These are phyloP conservation scores for Cyanoderma ruficeps DNA, from an alignment of 2,113 vertebrate genomes.

Conservation along the genomic window DNA sequence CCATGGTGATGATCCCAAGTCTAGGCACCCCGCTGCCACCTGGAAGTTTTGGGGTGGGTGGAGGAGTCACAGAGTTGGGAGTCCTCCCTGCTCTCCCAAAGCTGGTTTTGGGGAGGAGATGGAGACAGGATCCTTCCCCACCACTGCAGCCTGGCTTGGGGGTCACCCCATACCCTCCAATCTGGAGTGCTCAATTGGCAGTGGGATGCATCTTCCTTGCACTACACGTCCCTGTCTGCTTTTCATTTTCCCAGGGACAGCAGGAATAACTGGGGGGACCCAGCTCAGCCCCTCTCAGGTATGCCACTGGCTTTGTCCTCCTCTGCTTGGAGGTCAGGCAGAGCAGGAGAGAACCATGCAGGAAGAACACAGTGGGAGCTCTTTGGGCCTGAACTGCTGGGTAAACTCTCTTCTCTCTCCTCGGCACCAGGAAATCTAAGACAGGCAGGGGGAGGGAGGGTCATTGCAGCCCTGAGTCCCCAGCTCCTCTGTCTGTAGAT, in stretches of 20 bases:
- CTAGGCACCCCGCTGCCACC: not conserved
- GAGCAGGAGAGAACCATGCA: not conserved
- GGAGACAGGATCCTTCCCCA: not conserved
- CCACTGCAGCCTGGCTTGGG: not conserved
- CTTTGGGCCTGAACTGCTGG: not conserved
- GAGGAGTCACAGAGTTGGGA: not conserved
- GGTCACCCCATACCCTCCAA: rapidly evolving
- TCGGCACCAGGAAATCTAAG: not conserved
- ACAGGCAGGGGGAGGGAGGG: not conserved
- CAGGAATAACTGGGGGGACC: not conserved
- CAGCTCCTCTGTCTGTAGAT: not conserved
- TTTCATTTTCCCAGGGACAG: not conserved
- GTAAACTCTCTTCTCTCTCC: not conserved
- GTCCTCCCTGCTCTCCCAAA: not conserved
- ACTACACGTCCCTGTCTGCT: not conserved
- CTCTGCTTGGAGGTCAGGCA: not conserved
- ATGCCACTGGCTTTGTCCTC: rapidly evolving
- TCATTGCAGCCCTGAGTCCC: not conserved
- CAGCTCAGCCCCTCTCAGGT: not conserved
- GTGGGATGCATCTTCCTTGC: not conserved
- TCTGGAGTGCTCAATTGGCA: rapidly evolving
- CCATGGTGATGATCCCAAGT: not conserved
- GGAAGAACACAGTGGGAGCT: not conserved
- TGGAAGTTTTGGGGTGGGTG: not conserved
- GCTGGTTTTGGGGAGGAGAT: not conserved